Percentiles rank a stretch among this genome's conserved stretches.
Conservation (phyloP, 2,888 invertebrate species). For the Oconnorella tubifera region DNA sequence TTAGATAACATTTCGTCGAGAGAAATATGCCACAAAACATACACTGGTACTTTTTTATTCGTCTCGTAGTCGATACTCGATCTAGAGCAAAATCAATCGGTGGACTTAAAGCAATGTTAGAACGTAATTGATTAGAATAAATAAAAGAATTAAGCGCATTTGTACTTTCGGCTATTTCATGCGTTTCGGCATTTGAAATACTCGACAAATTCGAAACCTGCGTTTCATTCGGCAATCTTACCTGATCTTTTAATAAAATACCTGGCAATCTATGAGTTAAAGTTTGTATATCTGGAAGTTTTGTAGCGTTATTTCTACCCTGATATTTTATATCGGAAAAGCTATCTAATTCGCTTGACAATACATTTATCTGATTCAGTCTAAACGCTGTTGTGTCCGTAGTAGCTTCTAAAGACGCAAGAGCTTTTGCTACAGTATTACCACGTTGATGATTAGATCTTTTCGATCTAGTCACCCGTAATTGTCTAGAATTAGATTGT, state of each 20-base stretch:
- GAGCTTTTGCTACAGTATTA: background rate
- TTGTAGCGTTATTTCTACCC: background rate
- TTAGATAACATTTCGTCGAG: conserved; percentile 37
- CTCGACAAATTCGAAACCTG: background rate
- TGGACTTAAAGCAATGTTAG: background rate
- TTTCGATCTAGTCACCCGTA: background rate
- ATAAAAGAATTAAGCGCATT: too few species aligned
- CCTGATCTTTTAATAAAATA: background rate
- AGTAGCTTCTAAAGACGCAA: too few species aligned
- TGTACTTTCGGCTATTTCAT: too few species aligned
- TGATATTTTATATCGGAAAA: too few species aligned
- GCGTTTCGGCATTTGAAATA: background rate
- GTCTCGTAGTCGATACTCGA: background rate
- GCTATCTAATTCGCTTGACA: too few species aligned
- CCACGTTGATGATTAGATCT: background rate
- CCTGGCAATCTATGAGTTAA: conserved; percentile 1
- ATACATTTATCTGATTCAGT: too few species aligned
- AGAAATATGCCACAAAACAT: conserved; percentile 37
- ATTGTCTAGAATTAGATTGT: background rate
- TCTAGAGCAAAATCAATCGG: background rate
- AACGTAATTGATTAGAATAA: too few species aligned
- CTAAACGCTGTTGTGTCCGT: too few species aligned
- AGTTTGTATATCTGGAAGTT: conserved; percentile 28
- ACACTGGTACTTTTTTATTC: conserved; percentile 36
- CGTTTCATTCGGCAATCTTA: background rate